Base-by-base conservation (phyloP, 2,888 invertebrate species). In the Eristalis arbustorum region DNA sequence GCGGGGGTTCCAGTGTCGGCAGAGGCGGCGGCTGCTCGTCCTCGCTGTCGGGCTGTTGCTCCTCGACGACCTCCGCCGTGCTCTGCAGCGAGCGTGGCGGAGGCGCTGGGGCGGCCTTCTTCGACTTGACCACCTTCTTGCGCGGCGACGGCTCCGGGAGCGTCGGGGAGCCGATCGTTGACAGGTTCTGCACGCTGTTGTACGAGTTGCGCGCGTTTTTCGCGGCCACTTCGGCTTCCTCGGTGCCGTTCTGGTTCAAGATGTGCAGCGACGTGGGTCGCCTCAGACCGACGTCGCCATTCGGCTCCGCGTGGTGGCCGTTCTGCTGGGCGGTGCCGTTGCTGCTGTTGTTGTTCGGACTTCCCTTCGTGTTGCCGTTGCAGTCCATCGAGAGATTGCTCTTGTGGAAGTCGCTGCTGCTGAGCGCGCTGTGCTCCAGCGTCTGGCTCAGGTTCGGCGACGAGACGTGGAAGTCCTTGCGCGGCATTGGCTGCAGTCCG, bases 111-210 rank as follows among this genome's bases (percentile, higher is more conserved):
- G 71, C 64, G 6, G 77, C 25, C 28, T 87, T 87, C 18, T 68
- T 83, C 89, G 0, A 90, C 76, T 77, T 90, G 84, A 3, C 90
- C 71, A 92, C 83, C 13, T 90, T 90, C 40, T 92, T 92, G 14
- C 93, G 89, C 0, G 92, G 93, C 34, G 91, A 91, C 10, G 92
- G 93, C 74, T 92, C 92, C 0, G 93, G 92, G 3, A 90, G 83
- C 61, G 88, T 85, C 0, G 67, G n/a, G 0, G 28, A 49, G 5
- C 66, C 88, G 64, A 72, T 59, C 23, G 57, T 61, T 1, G 74
- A 69, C 57, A 88, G 62, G 77, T 82, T 88, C 61, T 88, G 84
- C 23, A 88, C 88, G 62, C 88, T 89, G 25, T 67, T 80, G 61
- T 78, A 89, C 1, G 88, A 73, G 79, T 90, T 90, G n/a, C 89